phyloP scores from a whole-genome alignment of 2,797 vertebrate species.

The Perodicticus potto region DNA sequence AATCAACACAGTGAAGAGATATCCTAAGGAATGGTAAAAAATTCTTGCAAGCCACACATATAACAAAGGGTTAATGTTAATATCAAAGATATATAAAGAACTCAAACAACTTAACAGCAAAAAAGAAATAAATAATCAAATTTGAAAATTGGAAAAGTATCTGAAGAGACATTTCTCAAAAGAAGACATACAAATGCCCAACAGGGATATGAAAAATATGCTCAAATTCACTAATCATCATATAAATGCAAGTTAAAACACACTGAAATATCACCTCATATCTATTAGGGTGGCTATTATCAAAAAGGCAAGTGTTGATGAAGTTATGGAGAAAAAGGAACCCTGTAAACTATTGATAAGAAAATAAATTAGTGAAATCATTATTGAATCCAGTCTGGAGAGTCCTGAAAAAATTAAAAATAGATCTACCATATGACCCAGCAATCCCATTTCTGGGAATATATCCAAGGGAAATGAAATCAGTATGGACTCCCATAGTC shows the following conservation, averaged over 20 bases:
- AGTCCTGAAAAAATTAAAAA: not conserved
- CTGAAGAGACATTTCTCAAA: not conserved
- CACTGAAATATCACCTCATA: not conserved
- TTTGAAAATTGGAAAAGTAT: not conserved
- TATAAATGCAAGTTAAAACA: not conserved
- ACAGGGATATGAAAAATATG: not conserved
- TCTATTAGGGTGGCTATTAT: not conserved
- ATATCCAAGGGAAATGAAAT: not conserved
- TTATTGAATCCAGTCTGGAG: not conserved
- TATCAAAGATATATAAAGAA: not conserved
- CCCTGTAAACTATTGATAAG: not conserved
- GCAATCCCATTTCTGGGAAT: not conserved
- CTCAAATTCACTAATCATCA: not conserved
- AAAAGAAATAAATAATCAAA: not conserved
- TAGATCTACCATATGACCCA: not conserved
- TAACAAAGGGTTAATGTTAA: not conserved
- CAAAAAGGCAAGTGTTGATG: not conserved
- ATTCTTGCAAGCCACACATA: not conserved
- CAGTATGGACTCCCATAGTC: not conserved
- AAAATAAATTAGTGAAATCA: not conserved
- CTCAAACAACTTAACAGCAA: not conserved
- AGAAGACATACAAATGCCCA: not conserved
- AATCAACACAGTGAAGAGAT: not conserved
- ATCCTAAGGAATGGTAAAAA: not conserved
- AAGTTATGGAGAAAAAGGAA: not conserved